Base-by-base conservation (phyloP, 1,140 invertebrate genomes). In the Phthorimaea operculella region DNA sequence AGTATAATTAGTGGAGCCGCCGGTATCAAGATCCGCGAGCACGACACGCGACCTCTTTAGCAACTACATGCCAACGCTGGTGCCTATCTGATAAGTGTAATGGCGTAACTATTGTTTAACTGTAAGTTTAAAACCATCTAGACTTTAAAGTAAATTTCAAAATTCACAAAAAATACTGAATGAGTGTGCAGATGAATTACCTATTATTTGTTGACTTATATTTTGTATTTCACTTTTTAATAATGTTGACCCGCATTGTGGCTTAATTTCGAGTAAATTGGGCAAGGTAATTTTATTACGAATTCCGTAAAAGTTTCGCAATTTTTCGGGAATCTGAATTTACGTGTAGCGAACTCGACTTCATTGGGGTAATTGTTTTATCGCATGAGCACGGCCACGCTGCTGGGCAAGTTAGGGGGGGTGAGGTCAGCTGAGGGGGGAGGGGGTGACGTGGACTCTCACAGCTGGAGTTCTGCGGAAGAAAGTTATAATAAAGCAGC, bases 301-400 rank as follows among this genome's bases (percentile, higher is more conserved):
- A 47, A 47, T 47, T 47, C 44, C 44, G 15, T 63, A 60, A 70
- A 74, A 75, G 57, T 72, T 74, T 75, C 60, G 68, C 62, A 60
- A 58, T 76, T 74, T 71, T 47, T 76, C 62, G 66, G 58, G 65
- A 67, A 66, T 70, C 60, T 68, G 58, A 67, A 70, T 69, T 68
- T 71, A 73, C 68, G 67, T 76, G 68, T 58, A 60, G 57, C 54
- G 54, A 68, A 68, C 68, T 60, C 62, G 62, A 70, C 62, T 76
- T 74, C 67, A 71, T 73, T 63, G 66, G 65, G 69, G 71, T 83
- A 79, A 80, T 83, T 83, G 76, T 83, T 83, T 83, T 80, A 83
- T 83, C 74, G 79, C 77, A 80, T 83, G 79, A 76, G 68, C 59
- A 66, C 59, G 50, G 68, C 59, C 62, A 64, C 67, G 62, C 51